phyloP scores from a whole-genome alignment of 2,888 invertebrate species.

The Harpalus rubripes region DNA sequence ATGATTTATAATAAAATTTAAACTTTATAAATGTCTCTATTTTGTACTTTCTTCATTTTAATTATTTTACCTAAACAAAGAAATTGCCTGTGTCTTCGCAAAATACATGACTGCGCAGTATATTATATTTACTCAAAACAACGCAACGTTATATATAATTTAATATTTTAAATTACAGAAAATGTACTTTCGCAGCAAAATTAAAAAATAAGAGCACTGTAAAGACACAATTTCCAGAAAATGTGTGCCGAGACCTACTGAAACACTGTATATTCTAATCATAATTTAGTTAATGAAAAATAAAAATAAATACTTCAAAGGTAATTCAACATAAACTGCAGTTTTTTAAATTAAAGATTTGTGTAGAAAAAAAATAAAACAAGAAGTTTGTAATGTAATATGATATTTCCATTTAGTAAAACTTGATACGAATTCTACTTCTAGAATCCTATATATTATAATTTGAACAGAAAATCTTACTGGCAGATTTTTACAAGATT shows the following conservation, averaged over 20 bases:
- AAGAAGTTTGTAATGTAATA: too few relatives aligned
- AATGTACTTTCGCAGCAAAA: conserved; percentile 20
- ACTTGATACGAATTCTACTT: too few relatives aligned
- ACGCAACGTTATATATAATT: conserved; percentile 16
- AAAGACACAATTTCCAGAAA: conserved; percentile 14
- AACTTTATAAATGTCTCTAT: neutral
- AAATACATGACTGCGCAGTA: neutral
- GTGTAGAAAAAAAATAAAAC: too few relatives aligned
- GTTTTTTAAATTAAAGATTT: too few relatives aligned
- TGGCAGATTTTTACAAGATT: too few relatives aligned
- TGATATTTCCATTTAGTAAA: too few relatives aligned
- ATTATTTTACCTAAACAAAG: neutral
- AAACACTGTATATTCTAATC: neutral
- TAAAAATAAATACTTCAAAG: neutral
- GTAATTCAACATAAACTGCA: neutral
- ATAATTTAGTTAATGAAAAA: conserved; percentile 18
- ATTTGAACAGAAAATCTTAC: too few relatives aligned
- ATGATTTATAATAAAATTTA: neutral
- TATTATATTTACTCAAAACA: neutral
- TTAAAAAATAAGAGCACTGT: neutral
- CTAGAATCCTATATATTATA: too few relatives aligned
- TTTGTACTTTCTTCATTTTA: neutral
- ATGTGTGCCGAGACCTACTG: neutral
- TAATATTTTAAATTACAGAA: conserved; percentile 10
- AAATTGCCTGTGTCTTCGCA: neutral